Base-by-base conservation (phyloP, 2,797 vertebrate genomes). In the Echiichthys vipera region DNA sequence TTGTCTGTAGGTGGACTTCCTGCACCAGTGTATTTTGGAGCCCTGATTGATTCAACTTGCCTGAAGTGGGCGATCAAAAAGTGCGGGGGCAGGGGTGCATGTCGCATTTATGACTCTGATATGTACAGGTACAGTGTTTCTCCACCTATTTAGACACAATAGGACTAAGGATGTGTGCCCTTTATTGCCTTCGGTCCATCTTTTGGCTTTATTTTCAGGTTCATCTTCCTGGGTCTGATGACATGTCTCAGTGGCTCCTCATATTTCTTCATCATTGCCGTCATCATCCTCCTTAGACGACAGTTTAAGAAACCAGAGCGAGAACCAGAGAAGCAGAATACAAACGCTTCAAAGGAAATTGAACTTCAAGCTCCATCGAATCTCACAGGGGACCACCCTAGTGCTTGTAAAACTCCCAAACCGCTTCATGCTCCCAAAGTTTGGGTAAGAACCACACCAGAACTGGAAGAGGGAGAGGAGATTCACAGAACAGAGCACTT, bases 11-110 rank as follows among this genome's bases (percentile, higher is more conserved):
- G 95, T 83, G 97, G 98, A 74, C 96, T 99, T 70, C 96, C 97
- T 50, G 96, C 97, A 25, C 97, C 97, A 0, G 91, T 99, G 67
- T 97, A 96, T 82, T 97, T 97, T 30, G 95, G 98, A 69, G 93
- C 94, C 45, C 85, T 97, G 79, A 95, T 98, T 62, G 98, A 99
- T 76, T 93, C 91, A 2, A 96, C 96, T 0, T 99, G 97, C 89
- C 91, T 99, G 88, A 98, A 97, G 42, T 95, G 93, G 98, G 93
- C 91, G 7, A 76, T 92, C 20, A 94, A 93, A 74, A 95, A 88
- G 42, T 98, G 97, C 29, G 94, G 93, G 0, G 93, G 89, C 7
- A 90, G 86, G 68, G 97, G 97, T 18, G 93, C 96, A 0, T 96
- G 98, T 67, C 95, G 96, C 30, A 91, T 98, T 45, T 99, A 91